Conservation (phyloP, 2,888 invertebrate genomes). For the Eledona agricola region DNA sequence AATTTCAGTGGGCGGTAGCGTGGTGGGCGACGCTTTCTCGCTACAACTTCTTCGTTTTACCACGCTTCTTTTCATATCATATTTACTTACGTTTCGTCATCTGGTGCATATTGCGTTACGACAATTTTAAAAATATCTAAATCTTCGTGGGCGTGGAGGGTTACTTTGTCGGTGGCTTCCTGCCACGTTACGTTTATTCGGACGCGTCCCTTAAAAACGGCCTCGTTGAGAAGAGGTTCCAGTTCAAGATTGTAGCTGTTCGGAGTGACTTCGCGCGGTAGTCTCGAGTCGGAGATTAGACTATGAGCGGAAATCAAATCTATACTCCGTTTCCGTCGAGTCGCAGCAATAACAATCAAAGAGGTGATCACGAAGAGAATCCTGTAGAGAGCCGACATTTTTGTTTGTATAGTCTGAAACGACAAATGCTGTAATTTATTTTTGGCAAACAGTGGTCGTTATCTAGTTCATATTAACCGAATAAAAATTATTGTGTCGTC, state of each 20-base stretch:
- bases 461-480: constrained; percentile 15
- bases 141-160: constrained; percentile 73
- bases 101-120: constrained; percentile 47
- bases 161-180: constrained; percentile 69
- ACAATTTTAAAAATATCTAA: constrained; percentile 66
- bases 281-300: constrained; percentile 69
- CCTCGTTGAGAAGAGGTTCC: constrained; percentile 72
- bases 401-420: constrained; percentile 21
- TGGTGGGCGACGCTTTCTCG: constrained; percentile 45
- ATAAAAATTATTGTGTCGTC: constrained; percentile 8
- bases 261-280: constrained; percentile 72
- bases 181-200: constrained; percentile 75
- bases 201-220: constrained; percentile 73
- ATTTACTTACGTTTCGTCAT: constrained; percentile 46
- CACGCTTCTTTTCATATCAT: too few species aligned
- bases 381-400: constrained; percentile 20
- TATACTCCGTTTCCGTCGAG: constrained; percentile 64
- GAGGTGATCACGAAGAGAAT: constrained; percentile 15
- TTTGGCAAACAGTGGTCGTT: neutral
- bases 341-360: constrained; percentile 33
- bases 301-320: constrained; percentile 76
- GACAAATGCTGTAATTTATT: constrained; percentile 1
- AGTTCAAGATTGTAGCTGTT: constrained; percentile 73
- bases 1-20: constrained; percentile 44
- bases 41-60: constrained; percentile 44